Evolutionary conservation across 2,797 vertebrate species (phyloP), one percentile per base, ranked within the genome.

Genomic region (Okamejei kenojei): DNA sequence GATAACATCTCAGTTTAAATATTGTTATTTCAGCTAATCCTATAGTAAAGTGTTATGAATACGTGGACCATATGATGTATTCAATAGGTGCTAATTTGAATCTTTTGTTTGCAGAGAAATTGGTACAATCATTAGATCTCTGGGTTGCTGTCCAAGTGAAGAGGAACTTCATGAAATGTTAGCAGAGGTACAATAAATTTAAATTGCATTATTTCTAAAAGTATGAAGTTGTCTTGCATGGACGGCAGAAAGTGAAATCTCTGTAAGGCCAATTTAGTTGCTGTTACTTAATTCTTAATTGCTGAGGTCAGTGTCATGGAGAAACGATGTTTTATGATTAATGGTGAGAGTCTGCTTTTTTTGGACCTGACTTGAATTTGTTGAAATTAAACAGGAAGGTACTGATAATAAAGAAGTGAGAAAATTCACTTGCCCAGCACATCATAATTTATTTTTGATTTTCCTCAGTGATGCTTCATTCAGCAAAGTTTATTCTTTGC

Each of bases 91-190:
- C 38, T 76, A 58, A 74, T 92, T 38, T 92, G 35, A 38, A 29
- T 92, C 90, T 95, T 77, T 93, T 93, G 92, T 79, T 68, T 93
- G 58, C 94, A 99, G 98, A 93, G 98, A 99, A 94, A 96, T 99
- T n/a, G 97, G 97, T 79, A 97, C 97, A 81, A 97, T 99, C 93
- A 94, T 99, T 93, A 97, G 97, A 93, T 98, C 98, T 0, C 95
- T 99, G 63, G 98, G 98, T 19, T 98, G 98, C 94, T 98, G 97
- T 94, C 98, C 98, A 11, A 96, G 95, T 45, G 98, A 98, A 95
- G 96, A 96, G 78, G 97, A 98, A 94, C 94, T 99, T 0, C 97
- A 97, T 17, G 96, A 97, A 26, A 95, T 99, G 45, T 96, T 98
- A 93, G 95, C 96, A 84, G 95, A 98, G 97, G 98, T 99, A 94